Conservation (phyloP, 2,888 invertebrate genomes). For the Drosophila antonietae region DNA sequence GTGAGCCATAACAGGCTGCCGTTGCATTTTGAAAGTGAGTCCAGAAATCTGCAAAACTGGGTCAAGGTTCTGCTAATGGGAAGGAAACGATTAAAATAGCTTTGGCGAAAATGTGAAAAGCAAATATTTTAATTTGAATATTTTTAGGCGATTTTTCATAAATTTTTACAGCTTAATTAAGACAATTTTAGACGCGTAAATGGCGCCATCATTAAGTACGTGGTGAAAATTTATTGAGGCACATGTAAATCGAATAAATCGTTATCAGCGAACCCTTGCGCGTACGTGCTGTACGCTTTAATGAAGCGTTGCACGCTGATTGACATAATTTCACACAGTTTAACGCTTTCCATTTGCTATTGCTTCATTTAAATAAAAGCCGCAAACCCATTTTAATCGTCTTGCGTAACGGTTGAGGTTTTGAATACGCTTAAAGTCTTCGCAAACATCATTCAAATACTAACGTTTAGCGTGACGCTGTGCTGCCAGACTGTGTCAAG, state of each 20-base stretch:
- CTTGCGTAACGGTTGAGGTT: slow-evolving; percentile 49
- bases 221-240: slow-evolving; percentile 72
- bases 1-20: slow-evolving; percentile 32
- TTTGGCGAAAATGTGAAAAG: slow-evolving; percentile 42
- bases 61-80: slow-evolving; percentile 66
- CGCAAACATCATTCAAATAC: slow-evolving; percentile 20
- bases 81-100: slow-evolving; percentile 42
- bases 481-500: slow-evolving; percentile 9
- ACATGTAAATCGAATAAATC: slow-evolving; percentile 48
- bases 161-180: slow-evolving; percentile 44
- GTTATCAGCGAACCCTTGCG: slow-evolving; percentile 56
- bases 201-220: slow-evolving; percentile 68
- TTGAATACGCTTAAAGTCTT: slow-evolving; percentile 1
- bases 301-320: slow-evolving; percentile 48
- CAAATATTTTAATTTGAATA: slow-evolving; percentile 17
- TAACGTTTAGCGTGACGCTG: neutral
- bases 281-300: slow-evolving; percentile 58
- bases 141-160: neutral
- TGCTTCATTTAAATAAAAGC: slow-evolving; percentile 62
- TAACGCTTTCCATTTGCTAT: slow-evolving; percentile 64
- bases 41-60: slow-evolving; percentile 35
- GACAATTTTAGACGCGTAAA: slow-evolving; percentile 46
- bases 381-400: slow-evolving; percentile 21
- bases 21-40: slow-evolving; percentile 65
- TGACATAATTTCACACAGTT: slow-evolving; percentile 63